Percentiles rank a stretch among this genome's conserved stretches.
Evolutionary conservation across 2,797 vertebrate species (phyloP).

Genomic region (Gallinago stenura): DNA sequence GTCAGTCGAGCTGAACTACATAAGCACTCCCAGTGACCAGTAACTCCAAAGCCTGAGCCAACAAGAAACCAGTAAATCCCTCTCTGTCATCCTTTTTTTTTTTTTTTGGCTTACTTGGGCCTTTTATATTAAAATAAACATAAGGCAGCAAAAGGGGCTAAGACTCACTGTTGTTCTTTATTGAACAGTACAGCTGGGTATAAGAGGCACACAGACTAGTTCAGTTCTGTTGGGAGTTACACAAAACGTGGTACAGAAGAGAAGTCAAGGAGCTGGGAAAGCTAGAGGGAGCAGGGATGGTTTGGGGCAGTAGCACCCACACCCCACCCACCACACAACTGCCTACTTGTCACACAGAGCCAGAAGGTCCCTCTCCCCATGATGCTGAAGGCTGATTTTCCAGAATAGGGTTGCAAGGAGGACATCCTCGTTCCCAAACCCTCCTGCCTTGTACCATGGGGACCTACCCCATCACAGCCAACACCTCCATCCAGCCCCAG

Average conservation of each 20-base stretch:
- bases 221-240: constrained; percentile 49
- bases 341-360: neutral
- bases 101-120: neutral
- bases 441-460: neutral
- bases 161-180: constrained; percentile 39
- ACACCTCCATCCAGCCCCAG: fast-evolving
- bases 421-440: neutral
- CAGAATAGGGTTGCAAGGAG: neutral
- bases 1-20: neutral
- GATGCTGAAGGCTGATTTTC: neutral
- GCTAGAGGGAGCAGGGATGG: neutral
- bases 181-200: constrained; percentile 33
- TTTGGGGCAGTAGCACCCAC: neutral
- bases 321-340: neutral
- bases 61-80: neutral
- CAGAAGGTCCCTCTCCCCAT: neutral
- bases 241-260: constrained; percentile 17
- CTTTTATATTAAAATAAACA: constrained; percentile 29
- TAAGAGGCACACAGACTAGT: constrained; percentile 40
- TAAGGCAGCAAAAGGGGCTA: neutral
- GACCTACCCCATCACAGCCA: neutral
- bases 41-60: neutral
- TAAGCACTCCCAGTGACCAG: neutral
- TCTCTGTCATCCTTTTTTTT: neutral
- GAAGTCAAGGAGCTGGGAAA: neutral